These are phyloP conservation scores for Panzeria rudis DNA, from an alignment of 2,888 invertebrate genomes.

Conservation along the genomic window DNA sequence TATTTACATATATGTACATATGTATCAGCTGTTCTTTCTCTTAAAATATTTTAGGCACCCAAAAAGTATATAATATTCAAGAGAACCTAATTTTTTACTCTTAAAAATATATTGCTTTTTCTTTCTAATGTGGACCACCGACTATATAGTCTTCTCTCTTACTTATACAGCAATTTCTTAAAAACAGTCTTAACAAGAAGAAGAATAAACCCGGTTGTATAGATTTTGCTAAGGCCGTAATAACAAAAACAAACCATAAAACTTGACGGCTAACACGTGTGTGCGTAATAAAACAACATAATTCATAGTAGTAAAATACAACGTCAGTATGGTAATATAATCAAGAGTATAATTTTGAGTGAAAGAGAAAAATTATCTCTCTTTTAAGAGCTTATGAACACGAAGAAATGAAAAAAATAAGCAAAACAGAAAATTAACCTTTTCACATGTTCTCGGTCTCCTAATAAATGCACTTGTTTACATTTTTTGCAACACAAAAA, in stretches of 20 bases:
- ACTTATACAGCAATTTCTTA: constrained; percentile 6
- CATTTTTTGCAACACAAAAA: constrained; percentile 64
- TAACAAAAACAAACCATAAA: constrained; percentile 80
- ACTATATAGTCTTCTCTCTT: constrained; percentile 25
- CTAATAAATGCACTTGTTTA: constrained; percentile 72
- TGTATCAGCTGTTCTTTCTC: not conserved
- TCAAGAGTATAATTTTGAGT: not conserved
- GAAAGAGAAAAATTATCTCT: constrained; percentile 11
- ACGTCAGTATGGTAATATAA: constrained; percentile 23
- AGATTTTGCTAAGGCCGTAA: constrained; percentile 59
- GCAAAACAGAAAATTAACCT: constrained; percentile 78
- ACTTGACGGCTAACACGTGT: constrained; percentile 79
- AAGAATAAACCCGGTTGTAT: constrained; percentile 48
- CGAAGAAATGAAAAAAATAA: constrained; percentile 77
- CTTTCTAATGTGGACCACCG: not conserved
- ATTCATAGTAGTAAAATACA: constrained; percentile 55
- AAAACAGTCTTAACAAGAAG: not conserved
- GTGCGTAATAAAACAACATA: constrained; percentile 71
- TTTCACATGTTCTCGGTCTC: constrained; percentile 12
- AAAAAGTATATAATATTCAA: not conserved
- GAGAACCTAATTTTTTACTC: not conserved
- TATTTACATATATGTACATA: not conserved
- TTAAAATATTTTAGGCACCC: too few species aligned
- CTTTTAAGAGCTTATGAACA: not conserved
- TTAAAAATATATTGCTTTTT: not conserved